phyloP scores from a whole-genome alignment of 2,113 vertebrate species.

The Damaliscus lunatus region DNA sequence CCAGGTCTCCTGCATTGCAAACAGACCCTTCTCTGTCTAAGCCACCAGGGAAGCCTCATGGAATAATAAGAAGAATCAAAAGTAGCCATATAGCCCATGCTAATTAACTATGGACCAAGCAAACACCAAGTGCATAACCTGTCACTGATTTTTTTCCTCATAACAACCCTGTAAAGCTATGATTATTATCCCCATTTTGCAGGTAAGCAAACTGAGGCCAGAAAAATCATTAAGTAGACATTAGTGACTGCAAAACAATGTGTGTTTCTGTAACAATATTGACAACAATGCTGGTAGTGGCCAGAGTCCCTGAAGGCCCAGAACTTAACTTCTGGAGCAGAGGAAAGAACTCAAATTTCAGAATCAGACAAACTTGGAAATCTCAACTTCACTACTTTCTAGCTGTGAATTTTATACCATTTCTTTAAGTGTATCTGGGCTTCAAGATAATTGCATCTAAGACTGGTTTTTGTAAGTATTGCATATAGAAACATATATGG shows the following conservation, averaged over 20 bases:
- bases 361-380: background rate
- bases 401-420: background rate
- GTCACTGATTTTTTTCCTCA: background rate
- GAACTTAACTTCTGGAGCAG: background rate
- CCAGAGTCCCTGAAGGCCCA: background rate
- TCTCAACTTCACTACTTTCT: background rate
- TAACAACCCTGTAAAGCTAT: background rate
- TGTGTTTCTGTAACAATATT: background rate
- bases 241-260: background rate
- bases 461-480: background rate
- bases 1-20: too few relatives aligned
- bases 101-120: background rate
- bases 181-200: background rate
- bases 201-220: background rate
- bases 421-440: background rate
- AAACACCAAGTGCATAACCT: background rate
- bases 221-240: background rate
- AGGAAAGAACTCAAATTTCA: background rate
- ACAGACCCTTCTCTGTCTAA: too few relatives aligned
- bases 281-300: background rate
- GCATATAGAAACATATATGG: background rate
- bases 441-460: background rate
- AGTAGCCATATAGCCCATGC: background rate
- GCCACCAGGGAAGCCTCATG: background rate
- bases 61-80: background rate